Conservation (phyloP, 2,888 invertebrate genomes). For the Polylopha cassiicola region DNA sequence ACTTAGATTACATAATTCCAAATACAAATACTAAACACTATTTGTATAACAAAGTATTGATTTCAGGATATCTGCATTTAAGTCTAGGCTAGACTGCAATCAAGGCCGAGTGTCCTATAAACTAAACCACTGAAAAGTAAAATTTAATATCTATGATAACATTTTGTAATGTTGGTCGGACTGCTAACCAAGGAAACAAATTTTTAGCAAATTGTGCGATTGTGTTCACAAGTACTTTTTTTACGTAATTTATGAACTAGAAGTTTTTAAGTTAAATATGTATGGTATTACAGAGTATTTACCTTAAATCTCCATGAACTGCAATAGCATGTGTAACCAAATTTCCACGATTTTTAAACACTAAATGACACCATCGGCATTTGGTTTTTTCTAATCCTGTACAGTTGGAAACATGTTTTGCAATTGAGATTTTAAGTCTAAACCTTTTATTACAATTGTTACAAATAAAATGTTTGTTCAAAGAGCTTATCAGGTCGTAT, state of each 20-base stretch:
- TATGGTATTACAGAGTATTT: too few relatives aligned
- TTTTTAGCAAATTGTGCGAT: too few relatives aligned
- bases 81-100: neutral
- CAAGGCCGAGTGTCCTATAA: neutral
- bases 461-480: constrained; percentile 24
- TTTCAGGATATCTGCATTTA: too few relatives aligned
- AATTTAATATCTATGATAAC: constrained; percentile 2
- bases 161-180: constrained; percentile 2
- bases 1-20: constrained; percentile 1
- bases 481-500: constrained; percentile 14
- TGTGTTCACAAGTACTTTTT: too few relatives aligned
- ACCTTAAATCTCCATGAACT: constrained; percentile 34
- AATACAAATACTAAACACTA: neutral
- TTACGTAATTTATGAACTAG: too few relatives aligned
- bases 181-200: too few relatives aligned
- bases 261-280: too few relatives aligned
- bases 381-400: constrained; percentile 3
- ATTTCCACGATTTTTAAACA: constrained; percentile 36
- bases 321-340: constrained; percentile 28
- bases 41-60: neutral
- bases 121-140: neutral
- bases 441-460: constrained; percentile 16
- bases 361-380: constrained; percentile 35
- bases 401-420: constrained; percentile 20
- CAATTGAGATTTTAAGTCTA: constrained; percentile 3